phyloP scores from a whole-genome alignment of 2,113 vertebrate genomes.

The Ancistrus triradiatus region DNA sequence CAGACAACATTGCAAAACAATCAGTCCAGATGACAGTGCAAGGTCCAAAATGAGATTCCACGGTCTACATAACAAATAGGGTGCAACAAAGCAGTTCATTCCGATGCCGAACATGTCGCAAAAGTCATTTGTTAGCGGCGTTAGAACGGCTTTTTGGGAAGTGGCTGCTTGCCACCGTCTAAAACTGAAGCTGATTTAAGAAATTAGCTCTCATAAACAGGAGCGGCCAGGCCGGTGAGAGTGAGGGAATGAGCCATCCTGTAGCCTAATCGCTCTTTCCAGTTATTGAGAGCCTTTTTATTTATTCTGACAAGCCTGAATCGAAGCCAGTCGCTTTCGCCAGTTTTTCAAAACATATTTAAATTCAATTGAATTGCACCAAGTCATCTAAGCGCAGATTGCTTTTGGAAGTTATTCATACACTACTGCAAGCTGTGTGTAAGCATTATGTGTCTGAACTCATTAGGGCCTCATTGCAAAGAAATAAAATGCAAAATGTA shows the following conservation, averaged over 20 bases:
- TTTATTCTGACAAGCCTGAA: slow-evolving; percentile 55
- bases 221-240: slow-evolving; percentile 34
- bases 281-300: neutral
- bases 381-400: too few species aligned
- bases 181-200: slow-evolving; percentile 42
- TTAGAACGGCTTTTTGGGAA: slow-evolving; percentile 3
- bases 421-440: too few species aligned
- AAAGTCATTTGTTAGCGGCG: slow-evolving; percentile 21
- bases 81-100: slow-evolving; percentile 8
- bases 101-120: slow-evolving; percentile 11
- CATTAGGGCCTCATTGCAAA: too few species aligned
- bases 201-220: slow-evolving; percentile 32
- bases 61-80: neutral
- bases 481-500: too few species aligned
- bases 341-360: neutral
- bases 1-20: neutral
- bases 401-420: too few species aligned
- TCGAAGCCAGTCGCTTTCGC: slow-evolving; percentile 43
- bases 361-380: neutral
- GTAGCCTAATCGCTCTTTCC: slow-evolving; percentile 49
- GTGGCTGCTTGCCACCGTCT: slow-evolving; percentile 2
- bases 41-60: slow-evolving; percentile 4
- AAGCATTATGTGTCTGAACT: too few species aligned
- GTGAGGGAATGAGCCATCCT: slow-evolving; percentile 59
- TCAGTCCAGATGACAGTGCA: neutral